Evolutionary conservation across 2,797 vertebrate species (phyloP).

Genomic region (Vultur gryphus): DNA sequence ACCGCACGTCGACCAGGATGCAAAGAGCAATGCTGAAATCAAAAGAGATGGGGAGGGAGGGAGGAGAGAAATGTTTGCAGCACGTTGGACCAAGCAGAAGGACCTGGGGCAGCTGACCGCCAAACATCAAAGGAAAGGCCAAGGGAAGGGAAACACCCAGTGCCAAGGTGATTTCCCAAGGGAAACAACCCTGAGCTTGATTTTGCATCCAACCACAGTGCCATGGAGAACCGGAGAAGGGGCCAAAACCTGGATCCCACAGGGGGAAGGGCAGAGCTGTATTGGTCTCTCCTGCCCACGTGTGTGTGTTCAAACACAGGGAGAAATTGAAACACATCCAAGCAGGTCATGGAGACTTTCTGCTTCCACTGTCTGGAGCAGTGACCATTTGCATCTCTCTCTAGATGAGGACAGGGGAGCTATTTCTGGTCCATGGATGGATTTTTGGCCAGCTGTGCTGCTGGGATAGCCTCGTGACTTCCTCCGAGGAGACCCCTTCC

Average conservation of each 20-base stretch:
- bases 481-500: not conserved
- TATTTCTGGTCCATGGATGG: not conserved
- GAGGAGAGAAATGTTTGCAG: not conserved
- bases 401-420: not conserved
- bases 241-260: not conserved
- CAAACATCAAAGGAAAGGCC: not conserved
- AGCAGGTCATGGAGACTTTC: not conserved
- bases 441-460: not conserved
- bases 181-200: not conserved
- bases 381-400: not conserved
- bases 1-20: fast-evolving
- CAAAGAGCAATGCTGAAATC: not conserved
- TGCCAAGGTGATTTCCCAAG: not conserved
- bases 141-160: not conserved
- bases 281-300: not conserved
- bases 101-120: not conserved
- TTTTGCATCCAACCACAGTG: fast-evolving
- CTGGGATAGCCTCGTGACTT: not conserved
- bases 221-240: not conserved
- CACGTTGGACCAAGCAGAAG: not conserved
- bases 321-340: not conserved
- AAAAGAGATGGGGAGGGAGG: not conserved
- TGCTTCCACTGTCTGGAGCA: not conserved
- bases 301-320: not conserved
- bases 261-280: not conserved